Evolutionary conservation across 2,797 vertebrate genomes (phyloP).

Genomic region (Zalophus californianus): DNA sequence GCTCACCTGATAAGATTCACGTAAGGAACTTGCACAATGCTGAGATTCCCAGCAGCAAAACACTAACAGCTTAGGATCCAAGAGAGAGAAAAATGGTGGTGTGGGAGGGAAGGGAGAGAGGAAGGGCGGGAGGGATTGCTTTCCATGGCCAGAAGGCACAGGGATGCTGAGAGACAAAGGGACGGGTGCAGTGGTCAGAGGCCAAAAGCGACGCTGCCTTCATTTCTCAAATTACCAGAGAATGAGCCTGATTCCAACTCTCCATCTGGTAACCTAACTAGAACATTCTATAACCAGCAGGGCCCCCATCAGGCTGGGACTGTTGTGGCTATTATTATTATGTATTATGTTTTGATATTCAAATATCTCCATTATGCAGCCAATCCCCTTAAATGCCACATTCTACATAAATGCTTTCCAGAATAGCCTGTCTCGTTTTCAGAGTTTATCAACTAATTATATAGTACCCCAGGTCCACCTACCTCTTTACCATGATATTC

Average conservation of each 20-base stretch:
- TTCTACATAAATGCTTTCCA: conserved; percentile 48
- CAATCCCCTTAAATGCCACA: conserved; percentile 14
- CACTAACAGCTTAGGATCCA: not conserved
- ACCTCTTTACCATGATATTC: conserved; percentile 18
- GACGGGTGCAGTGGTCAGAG: not conserved
- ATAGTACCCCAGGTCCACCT: not conserved
- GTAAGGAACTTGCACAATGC: not conserved
- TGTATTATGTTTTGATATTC: conserved; percentile 57
- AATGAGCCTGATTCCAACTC: conserved; percentile 45
- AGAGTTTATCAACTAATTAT: conserved; percentile 29
- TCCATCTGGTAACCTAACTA: conserved; percentile 21
- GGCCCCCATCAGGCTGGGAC: conserved; percentile 11
- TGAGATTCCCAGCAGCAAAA: not conserved
- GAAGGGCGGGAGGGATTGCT: not conserved
- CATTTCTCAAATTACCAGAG: conserved; percentile 21
- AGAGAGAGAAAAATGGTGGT: not conserved
- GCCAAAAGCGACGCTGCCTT: not conserved
- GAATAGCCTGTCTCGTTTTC: not conserved
- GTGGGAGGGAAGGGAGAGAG: not conserved
- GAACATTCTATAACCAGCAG: conserved; percentile 60
- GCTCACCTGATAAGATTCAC: not conserved
- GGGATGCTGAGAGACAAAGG: not conserved
- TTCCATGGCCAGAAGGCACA: not conserved
- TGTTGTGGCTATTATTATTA: conserved; percentile 43
- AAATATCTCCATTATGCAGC: conserved; percentile 41